Evolutionary conservation across 1,140 invertebrate genomes (phyloP).

Genomic region (Atopsyche davidsoni): DNA sequence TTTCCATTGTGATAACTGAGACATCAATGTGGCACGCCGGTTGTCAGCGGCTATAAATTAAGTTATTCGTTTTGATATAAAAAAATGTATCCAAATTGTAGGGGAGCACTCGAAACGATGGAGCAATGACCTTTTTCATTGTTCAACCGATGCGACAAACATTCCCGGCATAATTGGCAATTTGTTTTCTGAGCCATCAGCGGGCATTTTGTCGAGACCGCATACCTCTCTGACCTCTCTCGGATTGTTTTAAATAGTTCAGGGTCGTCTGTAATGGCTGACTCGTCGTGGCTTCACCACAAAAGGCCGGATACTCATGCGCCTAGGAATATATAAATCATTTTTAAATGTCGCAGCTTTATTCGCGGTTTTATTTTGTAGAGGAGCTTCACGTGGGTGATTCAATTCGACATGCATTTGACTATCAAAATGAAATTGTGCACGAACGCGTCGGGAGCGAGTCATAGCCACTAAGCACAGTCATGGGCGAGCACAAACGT

Average conservation of each 20-base stretch:
- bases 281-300: constrained; percentile 16
- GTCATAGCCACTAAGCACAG: no score
- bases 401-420: no score
- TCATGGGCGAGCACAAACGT: no score
- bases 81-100: not conserved
- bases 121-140: not conserved
- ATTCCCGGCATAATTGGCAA: not conserved
- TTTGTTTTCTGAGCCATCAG: not conserved
- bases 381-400: no score
- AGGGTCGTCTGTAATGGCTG: constrained; percentile 17
- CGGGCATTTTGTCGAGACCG: constrained; percentile 12
- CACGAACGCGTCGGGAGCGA: no score
- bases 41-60: no score
- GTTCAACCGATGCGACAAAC: not conserved
- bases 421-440: no score
- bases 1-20: no score
- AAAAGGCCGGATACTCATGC: constrained; percentile 23
- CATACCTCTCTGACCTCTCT: constrained; percentile 2
- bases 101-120: not conserved
- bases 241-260: constrained; percentile 18
- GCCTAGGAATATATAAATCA: constrained; percentile 14
- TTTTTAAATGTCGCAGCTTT: constrained; percentile 1
- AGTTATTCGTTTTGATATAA: no score
- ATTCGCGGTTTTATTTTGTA: no score
- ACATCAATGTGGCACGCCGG: no score